A percentile compares a stretch with the other conserved stretches of the same genome.
Evolutionary conservation across 2,113 vertebrate genomes (phyloP).

Genomic region (Prunella himalayana): DNA sequence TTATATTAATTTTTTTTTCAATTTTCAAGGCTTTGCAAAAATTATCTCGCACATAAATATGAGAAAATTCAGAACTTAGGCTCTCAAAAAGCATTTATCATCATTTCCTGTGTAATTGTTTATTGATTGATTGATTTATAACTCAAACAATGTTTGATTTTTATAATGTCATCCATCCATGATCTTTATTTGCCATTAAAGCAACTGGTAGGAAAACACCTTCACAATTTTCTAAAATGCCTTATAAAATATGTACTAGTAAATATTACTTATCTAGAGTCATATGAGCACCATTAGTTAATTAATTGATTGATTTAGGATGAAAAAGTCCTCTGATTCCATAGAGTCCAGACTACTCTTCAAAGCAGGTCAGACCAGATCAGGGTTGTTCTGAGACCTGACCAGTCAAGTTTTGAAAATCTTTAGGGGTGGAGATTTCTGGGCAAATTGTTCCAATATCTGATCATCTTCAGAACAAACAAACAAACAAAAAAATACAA

Average conservation of each 20-base stretch:
- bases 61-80: background rate
- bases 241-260: background rate
- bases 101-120: background rate
- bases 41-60: background rate
- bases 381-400: background rate
- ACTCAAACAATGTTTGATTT: background rate
- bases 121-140: background rate
- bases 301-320: background rate
- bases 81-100: background rate
- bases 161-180: background rate
- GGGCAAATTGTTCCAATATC: background rate
- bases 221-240: background rate
- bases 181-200: background rate
- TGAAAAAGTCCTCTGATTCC: background rate
- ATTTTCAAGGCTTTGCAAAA: background rate
- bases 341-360: background rate
- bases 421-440: background rate
- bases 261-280: background rate
- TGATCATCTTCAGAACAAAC: background rate
- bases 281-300: background rate
- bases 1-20: background rate
- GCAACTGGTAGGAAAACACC: background rate
- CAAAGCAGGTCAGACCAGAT: background rate
- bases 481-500: background rate
- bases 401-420: background rate